Evolutionary conservation across 2,113 vertebrate species (phyloP).

Genomic region (Pristiophorus japonicus): DNA sequence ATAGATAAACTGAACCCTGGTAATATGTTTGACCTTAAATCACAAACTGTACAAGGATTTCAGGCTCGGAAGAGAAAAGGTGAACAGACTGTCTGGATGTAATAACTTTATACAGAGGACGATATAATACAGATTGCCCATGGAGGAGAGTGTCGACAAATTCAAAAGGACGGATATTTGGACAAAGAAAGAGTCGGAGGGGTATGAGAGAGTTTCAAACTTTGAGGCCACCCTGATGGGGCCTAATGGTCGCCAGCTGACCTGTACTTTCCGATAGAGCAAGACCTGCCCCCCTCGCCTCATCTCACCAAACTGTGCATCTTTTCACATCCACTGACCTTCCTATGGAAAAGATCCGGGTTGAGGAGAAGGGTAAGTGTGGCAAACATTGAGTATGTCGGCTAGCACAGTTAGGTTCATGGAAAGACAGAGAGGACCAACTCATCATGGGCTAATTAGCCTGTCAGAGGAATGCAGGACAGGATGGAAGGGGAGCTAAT

Average conservation of each 20-base stretch:
- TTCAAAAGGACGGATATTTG: background rate
- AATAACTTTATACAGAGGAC: background rate
- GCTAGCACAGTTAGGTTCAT: background rate
- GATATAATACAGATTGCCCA: background rate
- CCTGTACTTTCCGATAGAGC: no score
- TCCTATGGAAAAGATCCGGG: background rate
- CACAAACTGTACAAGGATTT: background rate
- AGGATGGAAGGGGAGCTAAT: background rate
- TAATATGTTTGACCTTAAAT: slow-evolving; percentile 5
- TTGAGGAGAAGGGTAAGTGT: background rate
- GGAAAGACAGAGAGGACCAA: background rate
- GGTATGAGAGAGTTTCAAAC: background rate
- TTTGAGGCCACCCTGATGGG: no score
- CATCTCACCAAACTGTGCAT: background rate
- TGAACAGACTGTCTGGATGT: background rate
- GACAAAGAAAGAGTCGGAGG: background rate
- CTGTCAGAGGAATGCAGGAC: background rate
- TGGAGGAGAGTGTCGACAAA: background rate
- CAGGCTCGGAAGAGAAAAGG: background rate
- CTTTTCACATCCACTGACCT: background rate
- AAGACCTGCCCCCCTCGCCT: background rate
- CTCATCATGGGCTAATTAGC: background rate
- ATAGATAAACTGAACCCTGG: background rate
- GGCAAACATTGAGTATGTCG: background rate
- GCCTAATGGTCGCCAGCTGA: no score